A percentile compares a stretch with the other conserved stretches of the same genome.
phyloP scores from a whole-genome alignment of 2,113 vertebrate genomes.

The Xiphias gladius region DNA sequence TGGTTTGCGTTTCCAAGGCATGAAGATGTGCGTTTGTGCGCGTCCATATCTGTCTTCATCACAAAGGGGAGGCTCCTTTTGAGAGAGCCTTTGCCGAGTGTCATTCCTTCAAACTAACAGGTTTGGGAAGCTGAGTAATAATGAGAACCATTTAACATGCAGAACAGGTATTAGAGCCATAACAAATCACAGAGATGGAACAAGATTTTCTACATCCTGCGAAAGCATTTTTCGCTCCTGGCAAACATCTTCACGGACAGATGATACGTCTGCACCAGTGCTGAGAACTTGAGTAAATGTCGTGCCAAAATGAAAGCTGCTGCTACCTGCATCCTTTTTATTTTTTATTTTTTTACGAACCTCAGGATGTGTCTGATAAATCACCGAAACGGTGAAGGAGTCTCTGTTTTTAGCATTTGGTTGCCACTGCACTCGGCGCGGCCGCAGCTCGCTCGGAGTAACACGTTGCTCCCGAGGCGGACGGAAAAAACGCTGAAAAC shows the following conservation, averaged over 20 bases:
- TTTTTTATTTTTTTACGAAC: background rate
- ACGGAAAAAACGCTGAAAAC: background rate
- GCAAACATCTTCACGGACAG: slow-evolving; percentile 8
- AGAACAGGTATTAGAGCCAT: background rate
- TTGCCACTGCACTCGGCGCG: background rate
- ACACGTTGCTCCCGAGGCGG: slow-evolving; percentile 11
- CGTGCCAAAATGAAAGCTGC: slow-evolving; percentile 5
- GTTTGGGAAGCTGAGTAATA: slow-evolving; percentile 41
- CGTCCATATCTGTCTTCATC: slow-evolving; percentile 13
- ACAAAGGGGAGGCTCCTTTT: slow-evolving; percentile 36
- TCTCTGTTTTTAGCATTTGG: background rate
- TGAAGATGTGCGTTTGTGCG: background rate
- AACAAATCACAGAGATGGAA: background rate
- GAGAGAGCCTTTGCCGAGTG: slow-evolving; percentile 45
- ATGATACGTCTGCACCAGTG: background rate
- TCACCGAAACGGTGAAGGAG: background rate
- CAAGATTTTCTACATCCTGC: slow-evolving; percentile 5
- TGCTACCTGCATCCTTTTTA: slow-evolving; percentile 3
- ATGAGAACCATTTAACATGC: slow-evolving; percentile 17
- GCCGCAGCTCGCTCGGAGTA: slow-evolving; percentile 1
- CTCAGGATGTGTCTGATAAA: background rate
- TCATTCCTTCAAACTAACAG: slow-evolving; percentile 49
- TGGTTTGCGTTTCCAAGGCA: background rate
- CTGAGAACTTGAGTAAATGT: background rate
- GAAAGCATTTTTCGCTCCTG: slow-evolving; percentile 9